Base-by-base conservation (phyloP, 2,797 vertebrate species). In the Epinephelus malabaricus region DNA sequence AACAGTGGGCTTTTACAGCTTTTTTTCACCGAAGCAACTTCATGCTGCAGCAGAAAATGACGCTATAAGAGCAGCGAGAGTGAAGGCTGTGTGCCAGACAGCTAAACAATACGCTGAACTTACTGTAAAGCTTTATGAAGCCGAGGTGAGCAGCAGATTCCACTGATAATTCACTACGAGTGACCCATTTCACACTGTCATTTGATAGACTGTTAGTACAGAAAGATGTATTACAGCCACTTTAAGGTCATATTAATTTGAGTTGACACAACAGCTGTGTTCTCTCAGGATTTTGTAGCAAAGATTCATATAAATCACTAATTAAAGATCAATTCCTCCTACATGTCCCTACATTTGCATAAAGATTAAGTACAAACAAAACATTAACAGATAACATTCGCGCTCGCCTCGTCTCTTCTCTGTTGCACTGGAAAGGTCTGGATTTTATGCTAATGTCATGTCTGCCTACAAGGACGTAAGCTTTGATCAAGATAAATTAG, bases 401-500 rank as follows among this genome's bases (percentile, higher is more conserved):
- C 0, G 0, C 46, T 66, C 67, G 47, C 40, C 27, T 43, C 12
- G 61, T 61, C 47, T 59, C 46, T 15, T 53, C n/a, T 59, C 25
- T 23, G 58, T 19, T 54, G 27, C 40, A 69, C 3, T 59, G 30
- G 19, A 74, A 46, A 64, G 9, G 47, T 38, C 53, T 53, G 54
- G 47, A 61, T 25, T 43, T 69, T 74, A 74, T 60, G 75, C 60
- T 70, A 61, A 78, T 81, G 30, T 27, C 64, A 40, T 7, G 27
- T 54, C 64, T 64, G 46, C 53, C 59, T 23, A 64, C 14, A 49
- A 58, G 38, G 47, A 60, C 30, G 45, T 9, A 17, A 46, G 70
- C 72, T 76, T 79, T 79, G 67, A 68, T 72, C 72, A 53, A 58
- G 51, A 71, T 62, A 51, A 51, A 75, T 73, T 34, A 66, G 23